Evolutionary conservation across 2,888 invertebrate genomes (phyloP).

Genomic region (Sceliomorpha sp.): DNA sequence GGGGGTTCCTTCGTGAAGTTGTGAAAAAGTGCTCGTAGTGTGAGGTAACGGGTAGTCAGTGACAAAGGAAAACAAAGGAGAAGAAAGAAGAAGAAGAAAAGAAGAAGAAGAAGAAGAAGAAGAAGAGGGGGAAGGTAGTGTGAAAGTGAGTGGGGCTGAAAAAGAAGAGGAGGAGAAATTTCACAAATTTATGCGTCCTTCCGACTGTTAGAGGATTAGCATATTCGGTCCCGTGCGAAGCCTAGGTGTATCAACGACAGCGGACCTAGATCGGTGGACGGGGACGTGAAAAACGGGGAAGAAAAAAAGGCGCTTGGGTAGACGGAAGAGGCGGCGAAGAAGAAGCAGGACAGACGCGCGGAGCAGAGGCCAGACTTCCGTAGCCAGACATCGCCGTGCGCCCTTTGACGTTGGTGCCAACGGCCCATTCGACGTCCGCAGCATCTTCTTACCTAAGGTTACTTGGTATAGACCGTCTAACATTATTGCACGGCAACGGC

Average conservation of each 20-base stretch:
- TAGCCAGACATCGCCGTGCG: neutral
- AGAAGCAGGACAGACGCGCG: slow-evolving; percentile 25
- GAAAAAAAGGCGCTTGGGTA: slow-evolving; percentile 35
- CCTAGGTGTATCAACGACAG: too few relatives aligned
- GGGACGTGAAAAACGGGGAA: slow-evolving; percentile 26
- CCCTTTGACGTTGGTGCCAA: neutral
- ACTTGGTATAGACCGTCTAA: slow-evolving; percentile 10
- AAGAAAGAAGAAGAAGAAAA: neutral
- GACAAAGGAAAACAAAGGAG: slow-evolving; percentile 6
- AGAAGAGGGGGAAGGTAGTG: too few relatives aligned
- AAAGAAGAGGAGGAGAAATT: too few relatives aligned
- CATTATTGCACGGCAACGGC: slow-evolving; percentile 2
- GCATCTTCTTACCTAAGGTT: neutral
- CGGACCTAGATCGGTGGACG: slow-evolving; percentile 18
- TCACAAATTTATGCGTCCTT: too few relatives aligned
- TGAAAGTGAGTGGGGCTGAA: slow-evolving; percentile 19
- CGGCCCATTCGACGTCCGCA: too few relatives aligned
- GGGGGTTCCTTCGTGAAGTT: too few relatives aligned
- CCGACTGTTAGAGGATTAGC: too few relatives aligned
- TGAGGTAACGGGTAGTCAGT: slow-evolving; percentile 2
- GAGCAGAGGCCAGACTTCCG: slow-evolving; percentile 41
- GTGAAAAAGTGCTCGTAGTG: slow-evolving; percentile 5
- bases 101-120: slow-evolving; percentile 6
- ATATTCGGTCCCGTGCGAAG: too few relatives aligned
- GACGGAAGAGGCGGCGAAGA: slow-evolving; percentile 44